Evolutionary conservation across 2,888 invertebrate species (phyloP).

Genomic region (Epirrhoe alternata): DNA sequence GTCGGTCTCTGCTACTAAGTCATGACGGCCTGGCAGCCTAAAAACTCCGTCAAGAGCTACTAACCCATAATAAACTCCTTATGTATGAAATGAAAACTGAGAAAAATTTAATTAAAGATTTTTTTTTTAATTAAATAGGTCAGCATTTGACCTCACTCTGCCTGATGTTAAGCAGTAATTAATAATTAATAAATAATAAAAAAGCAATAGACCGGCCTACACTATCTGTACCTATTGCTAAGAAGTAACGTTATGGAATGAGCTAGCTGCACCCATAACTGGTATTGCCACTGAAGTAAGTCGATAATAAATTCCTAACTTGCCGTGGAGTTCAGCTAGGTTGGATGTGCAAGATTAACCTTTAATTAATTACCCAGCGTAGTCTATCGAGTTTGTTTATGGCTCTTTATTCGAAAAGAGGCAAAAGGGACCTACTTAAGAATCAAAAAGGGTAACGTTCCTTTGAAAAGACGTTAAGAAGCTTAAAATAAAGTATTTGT

Average conservation of each 20-base stretch:
- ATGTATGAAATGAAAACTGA: too few species aligned
- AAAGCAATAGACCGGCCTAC: neutral
- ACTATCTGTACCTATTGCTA: neutral
- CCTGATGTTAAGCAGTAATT: too few species aligned
- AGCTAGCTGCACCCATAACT: slow-evolving; percentile 7
- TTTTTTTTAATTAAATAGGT: too few species aligned
- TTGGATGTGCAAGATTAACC: slow-evolving; percentile 40
- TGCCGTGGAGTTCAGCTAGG: slow-evolving; percentile 52
- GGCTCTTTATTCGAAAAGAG: slow-evolving; percentile 9
- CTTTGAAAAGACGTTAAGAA: neutral
- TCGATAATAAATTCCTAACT: slow-evolving; percentile 71
- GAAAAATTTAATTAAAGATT: too few species aligned
- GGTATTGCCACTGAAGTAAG: slow-evolving; percentile 61
- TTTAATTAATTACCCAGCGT: slow-evolving; percentile 41
- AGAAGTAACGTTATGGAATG: slow-evolving; percentile 2
- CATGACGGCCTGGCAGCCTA: too few species aligned
- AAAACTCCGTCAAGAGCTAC: too few species aligned
- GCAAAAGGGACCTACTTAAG: neutral
- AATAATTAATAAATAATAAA: too few species aligned
- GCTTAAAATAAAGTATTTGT: too few species aligned
- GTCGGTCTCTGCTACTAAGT: too few species aligned
- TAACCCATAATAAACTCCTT: too few species aligned
- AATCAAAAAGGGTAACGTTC: neutral
- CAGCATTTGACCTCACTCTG: too few species aligned
- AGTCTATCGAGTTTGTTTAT: slow-evolving; percentile 19